Evolutionary conservation across 2,888 invertebrate genomes (phyloP).

Genomic region (Sylvicola cinctus): DNA sequence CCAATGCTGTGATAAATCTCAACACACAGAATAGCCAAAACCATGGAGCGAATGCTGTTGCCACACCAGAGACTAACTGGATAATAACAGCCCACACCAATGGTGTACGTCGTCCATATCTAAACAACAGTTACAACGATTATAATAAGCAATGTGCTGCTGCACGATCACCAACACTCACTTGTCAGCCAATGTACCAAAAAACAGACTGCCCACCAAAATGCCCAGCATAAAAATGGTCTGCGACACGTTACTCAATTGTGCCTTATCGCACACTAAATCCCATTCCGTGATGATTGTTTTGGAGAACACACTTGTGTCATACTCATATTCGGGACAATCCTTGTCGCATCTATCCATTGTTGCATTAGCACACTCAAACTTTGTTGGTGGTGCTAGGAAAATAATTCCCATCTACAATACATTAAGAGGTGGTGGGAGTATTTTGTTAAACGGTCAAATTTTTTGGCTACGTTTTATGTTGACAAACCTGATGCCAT

Average conservation of each 20-base stretch:
- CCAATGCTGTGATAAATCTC: slow-evolving; percentile 49
- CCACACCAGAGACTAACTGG: slow-evolving; percentile 48
- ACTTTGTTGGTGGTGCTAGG: slow-evolving; percentile 43
- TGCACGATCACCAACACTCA: slow-evolving; percentile 21
- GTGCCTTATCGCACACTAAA: slow-evolving; percentile 42
- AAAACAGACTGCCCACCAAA: slow-evolving; percentile 49
- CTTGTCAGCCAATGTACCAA: slow-evolving; percentile 60
- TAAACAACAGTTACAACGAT: slow-evolving; percentile 19
- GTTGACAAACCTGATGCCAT: slow-evolving; percentile 63
- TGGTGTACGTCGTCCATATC: slow-evolving; percentile 54
- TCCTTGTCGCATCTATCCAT: slow-evolving; percentile 27
- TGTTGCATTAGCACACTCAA: slow-evolving; percentile 28
- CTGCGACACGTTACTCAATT: slow-evolving; percentile 53
- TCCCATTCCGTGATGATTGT: slow-evolving; percentile 60
- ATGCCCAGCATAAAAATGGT: slow-evolving; percentile 61
- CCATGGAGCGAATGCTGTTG: slow-evolving; percentile 48
- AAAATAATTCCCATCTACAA: slow-evolving; percentile 46
- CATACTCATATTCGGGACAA: slow-evolving; percentile 36
- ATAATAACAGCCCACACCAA: slow-evolving; percentile 51
- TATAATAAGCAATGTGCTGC: too few relatives aligned
- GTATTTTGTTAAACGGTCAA: too few relatives aligned
- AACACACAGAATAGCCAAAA: slow-evolving; percentile 40
- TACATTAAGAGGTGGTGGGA: too few relatives aligned
- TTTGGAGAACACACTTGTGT: slow-evolving; percentile 42
- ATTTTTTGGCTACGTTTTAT: too few relatives aligned